Evolutionary conservation across 2,797 vertebrate genomes (phyloP).

Genomic region (Pterois miles): DNA sequence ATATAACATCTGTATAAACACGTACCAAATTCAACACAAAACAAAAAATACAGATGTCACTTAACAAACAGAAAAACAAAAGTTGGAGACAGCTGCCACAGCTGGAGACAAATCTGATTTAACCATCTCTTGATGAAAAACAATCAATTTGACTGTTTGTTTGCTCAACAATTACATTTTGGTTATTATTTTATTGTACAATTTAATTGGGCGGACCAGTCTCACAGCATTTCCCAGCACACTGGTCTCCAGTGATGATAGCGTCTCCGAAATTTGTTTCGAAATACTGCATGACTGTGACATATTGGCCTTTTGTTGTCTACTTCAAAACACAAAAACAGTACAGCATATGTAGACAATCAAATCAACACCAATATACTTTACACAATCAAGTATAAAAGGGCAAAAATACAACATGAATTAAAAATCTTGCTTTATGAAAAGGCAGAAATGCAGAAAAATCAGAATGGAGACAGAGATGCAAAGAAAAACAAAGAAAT

Average conservation of each 20-base stretch:
- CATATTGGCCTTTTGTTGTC: slow-evolving; percentile 42
- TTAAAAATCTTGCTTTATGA: slow-evolving; percentile 14
- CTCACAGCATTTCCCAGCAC: neutral
- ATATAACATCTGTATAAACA: slow-evolving; percentile 24
- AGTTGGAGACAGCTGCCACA: slow-evolving; percentile 34
- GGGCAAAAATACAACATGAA: slow-evolving; percentile 37
- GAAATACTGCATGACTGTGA: slow-evolving; percentile 37
- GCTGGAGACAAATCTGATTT: slow-evolving; percentile 28
- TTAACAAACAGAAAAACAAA: slow-evolving; percentile 11
- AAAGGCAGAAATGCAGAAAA: slow-evolving; percentile 29
- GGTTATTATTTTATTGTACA: neutral
- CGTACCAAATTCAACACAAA: slow-evolving; percentile 28
- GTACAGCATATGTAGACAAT: slow-evolving; percentile 45
- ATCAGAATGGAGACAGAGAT: slow-evolving; percentile 18
- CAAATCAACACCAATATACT: slow-evolving; percentile 49
- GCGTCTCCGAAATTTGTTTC: slow-evolving; percentile 20
- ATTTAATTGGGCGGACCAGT: neutral
- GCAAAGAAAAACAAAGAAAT: slow-evolving; percentile 21
- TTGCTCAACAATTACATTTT: neutral
- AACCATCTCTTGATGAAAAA: neutral
- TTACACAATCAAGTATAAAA: slow-evolving; percentile 48
- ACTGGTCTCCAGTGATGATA: slow-evolving; percentile 19
- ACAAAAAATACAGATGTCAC: slow-evolving; percentile 37
- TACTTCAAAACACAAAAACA: slow-evolving; percentile 59
- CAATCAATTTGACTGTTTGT: neutral